Evolutionary conservation across 2,797 vertebrate species (phyloP).

Genomic region (Gymnopithys bicolor): DNA sequence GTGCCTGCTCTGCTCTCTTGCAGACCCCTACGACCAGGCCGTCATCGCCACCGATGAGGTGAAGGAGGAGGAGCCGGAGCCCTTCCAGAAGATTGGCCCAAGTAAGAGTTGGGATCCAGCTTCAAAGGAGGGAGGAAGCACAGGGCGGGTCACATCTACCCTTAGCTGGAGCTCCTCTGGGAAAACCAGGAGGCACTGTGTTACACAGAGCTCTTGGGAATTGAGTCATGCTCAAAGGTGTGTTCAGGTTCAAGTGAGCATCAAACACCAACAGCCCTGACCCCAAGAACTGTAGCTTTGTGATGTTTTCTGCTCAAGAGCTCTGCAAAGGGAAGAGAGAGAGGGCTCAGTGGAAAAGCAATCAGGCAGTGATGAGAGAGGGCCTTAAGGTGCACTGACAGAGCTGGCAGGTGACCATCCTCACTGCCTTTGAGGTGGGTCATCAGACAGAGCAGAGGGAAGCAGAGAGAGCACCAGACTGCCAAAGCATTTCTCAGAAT

Average conservation of each 20-base stretch:
- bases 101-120: constrained; percentile 82
- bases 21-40: constrained; percentile 96
- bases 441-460: neutral
- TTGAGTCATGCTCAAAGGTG: neutral
- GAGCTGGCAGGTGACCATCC: neutral
- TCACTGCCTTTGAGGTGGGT: neutral
- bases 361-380: neutral
- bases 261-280: neutral
- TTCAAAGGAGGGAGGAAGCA: neutral
- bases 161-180: neutral
- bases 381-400: neutral
- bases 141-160: neutral
- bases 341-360: neutral
- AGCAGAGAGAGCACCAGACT: neutral
- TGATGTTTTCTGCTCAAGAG: neutral
- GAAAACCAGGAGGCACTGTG: neutral
- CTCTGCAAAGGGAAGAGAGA: neutral
- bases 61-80: constrained; percentile 95
- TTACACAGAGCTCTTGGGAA: neutral
- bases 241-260: neutral
- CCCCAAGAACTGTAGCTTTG: neutral
- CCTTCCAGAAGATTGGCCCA: constrained; percentile 98
- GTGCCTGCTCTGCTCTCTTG: constrained; percentile 69
- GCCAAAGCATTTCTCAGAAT: neutral
- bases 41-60: constrained; percentile 91